These are phyloP conservation scores for Julus scanicus DNA, from an alignment of 2,888 invertebrate species.

Conservation along the genomic window DNA sequence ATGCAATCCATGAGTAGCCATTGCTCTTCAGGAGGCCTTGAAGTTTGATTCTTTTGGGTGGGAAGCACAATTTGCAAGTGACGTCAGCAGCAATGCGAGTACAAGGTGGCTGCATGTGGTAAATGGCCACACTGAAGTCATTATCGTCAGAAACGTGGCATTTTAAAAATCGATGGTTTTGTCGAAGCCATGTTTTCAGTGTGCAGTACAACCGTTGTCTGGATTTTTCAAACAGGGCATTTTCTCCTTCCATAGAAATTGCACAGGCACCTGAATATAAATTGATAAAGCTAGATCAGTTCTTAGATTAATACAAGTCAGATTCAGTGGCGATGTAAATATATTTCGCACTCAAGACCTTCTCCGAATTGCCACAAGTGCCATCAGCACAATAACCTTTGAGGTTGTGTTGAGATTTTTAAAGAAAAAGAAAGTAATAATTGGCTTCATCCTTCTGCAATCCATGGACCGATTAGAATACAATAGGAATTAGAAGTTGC, in stretches of 20 bases:
- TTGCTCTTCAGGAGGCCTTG: constrained; percentile 13
- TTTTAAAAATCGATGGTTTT: constrained; percentile 7
- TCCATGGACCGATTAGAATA: too few relatives aligned
- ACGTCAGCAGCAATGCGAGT: constrained; percentile 27
- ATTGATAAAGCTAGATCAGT: constrained; percentile 8
- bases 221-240: constrained; percentile 22
- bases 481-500: too few relatives aligned
- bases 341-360: background rate
- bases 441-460: background rate
- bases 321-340: background rate
- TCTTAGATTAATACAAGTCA: background rate
- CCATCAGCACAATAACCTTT: background rate
- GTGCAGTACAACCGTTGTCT: background rate
- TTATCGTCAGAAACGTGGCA: background rate
- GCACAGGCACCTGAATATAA: constrained; percentile 1
- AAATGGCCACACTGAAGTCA: background rate
- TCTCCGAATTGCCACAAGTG: background rate
- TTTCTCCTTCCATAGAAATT: background rate
- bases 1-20: constrained; percentile 44
- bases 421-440: background rate
- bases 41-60: constrained; percentile 30
- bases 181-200: constrained; percentile 16
- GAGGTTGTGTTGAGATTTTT: background rate
- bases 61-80: constrained; percentile 18
- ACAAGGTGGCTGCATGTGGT: background rate